Base-by-base conservation (phyloP, 2,797 vertebrate genomes). In the Ptychadena robeensis region DNA sequence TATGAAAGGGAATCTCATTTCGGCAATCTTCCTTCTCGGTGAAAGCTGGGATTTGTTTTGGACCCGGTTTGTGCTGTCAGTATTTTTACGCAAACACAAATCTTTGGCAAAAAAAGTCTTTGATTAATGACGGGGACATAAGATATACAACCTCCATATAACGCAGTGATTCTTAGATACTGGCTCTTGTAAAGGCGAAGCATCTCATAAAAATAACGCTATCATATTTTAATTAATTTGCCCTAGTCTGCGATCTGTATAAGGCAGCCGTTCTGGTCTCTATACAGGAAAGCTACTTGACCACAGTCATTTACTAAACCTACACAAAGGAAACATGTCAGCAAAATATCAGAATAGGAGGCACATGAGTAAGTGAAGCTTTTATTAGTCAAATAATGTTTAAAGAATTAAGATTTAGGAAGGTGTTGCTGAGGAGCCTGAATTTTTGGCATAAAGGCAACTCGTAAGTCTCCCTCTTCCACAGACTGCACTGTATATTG, bases 211-310 rank as follows among this genome's bases (percentile, higher is more conserved):
- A 74, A 68, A 31, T 1, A 38, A 30, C 18, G 27, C 57, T 69
- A 69, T 35, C 76, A 61, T 75, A 68, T 81, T 35, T 81, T 81
- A 81, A 81, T 81, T 81, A 65, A 73, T 72, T 72, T 81, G 79
- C 63, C 32, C 53, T 38, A 70, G 48, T 37, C 30, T 48, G 35
- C 65, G 69, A 81, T 81, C 69, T 81, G 53, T 81, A 65, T 48
- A 65, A 81, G 48, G 32, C 59, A 72, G 68, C 37, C 59, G 40
- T 67, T 57, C 63, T 40, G 25, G 22, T 27, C 44, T 79, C 57
- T 77, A 32, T 32, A 48, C 28, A 76, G 61, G 2, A 77, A 66
- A 25, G 22, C 28, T 66, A 22, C 31, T 6, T 37, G 28, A 30
- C 14, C 73, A 65, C 27, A 34, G 30, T 77, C 37, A 77, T 48